Evolutionary conservation across 2,797 vertebrate genomes (phyloP).

Genomic region (Micrastur ruficollis): DNA sequence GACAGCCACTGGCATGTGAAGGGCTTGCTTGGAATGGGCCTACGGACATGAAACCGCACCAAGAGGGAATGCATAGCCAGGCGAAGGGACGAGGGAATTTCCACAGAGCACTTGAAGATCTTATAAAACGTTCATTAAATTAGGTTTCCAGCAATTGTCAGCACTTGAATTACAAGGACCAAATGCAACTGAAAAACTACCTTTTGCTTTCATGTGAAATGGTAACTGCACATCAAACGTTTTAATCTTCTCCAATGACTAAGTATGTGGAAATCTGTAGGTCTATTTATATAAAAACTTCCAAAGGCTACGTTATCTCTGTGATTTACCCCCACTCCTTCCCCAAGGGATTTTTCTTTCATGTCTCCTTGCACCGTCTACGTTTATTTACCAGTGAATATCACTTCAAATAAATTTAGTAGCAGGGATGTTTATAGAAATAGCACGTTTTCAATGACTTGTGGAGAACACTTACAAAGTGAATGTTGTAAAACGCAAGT

Average conservation of each 20-base stretch:
- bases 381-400: conserved; percentile 55
- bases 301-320: conserved; percentile 64
- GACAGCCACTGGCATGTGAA: conserved; percentile 5
- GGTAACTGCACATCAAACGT: conserved; percentile 53
- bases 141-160: conserved; percentile 8
- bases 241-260: conserved; percentile 41
- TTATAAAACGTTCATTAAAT: conserved; percentile 40
- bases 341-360: conserved; percentile 59
- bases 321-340: conserved; percentile 42
- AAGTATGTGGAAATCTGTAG: conserved; percentile 54
- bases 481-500: conserved; percentile 54
- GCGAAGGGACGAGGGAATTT: conserved; percentile 2
- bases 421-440: conserved; percentile 55
- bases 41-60: not conserved
- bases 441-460: conserved; percentile 53
- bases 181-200: conserved; percentile 45
- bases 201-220: conserved; percentile 55
- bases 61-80: not conserved
- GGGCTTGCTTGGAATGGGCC: conserved; percentile 19
- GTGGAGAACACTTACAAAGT: conserved; percentile 52
- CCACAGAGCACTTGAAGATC: not conserved
- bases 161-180: conserved; percentile 33
- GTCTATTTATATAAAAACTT: conserved; percentile 59
- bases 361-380: conserved; percentile 35
- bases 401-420: conserved; percentile 58